phyloP scores from a whole-genome alignment of 2,797 vertebrate species.

The Hafferia zeledoni region DNA sequence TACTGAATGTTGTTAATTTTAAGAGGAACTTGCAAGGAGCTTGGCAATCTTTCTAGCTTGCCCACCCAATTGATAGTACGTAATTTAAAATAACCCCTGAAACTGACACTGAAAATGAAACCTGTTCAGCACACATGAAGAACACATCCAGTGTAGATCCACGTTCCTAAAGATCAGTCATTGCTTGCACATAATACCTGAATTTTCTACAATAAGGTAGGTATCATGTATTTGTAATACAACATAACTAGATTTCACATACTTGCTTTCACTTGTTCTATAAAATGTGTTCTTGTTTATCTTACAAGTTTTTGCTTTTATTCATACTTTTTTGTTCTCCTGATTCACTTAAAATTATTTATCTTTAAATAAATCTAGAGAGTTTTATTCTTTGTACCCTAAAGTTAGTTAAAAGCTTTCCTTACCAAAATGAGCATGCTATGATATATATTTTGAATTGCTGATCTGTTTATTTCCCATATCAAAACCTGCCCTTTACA shows the following conservation, averaged over 20 bases:
- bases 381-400: background rate
- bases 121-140: background rate
- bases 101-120: background rate
- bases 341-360: background rate
- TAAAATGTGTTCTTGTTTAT: background rate
- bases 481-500: background rate
- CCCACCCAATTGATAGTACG: background rate
- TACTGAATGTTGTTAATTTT: constrained; percentile 6
- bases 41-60: background rate
- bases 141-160: background rate
- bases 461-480: background rate
- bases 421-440: background rate
- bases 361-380: background rate
- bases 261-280: background rate
- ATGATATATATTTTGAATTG: background rate
- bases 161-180: background rate
- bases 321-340: background rate
- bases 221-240: background rate
- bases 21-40: background rate
- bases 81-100: background rate
- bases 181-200: background rate
- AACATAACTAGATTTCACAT: background rate
- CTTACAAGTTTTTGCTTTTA: background rate
- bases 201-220: background rate
- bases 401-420: background rate